A percentile compares a stretch with the other conserved stretches of the same genome.
phyloP scores from a whole-genome alignment of 2,113 vertebrate species.

The Rhizomys pruinosus region DNA sequence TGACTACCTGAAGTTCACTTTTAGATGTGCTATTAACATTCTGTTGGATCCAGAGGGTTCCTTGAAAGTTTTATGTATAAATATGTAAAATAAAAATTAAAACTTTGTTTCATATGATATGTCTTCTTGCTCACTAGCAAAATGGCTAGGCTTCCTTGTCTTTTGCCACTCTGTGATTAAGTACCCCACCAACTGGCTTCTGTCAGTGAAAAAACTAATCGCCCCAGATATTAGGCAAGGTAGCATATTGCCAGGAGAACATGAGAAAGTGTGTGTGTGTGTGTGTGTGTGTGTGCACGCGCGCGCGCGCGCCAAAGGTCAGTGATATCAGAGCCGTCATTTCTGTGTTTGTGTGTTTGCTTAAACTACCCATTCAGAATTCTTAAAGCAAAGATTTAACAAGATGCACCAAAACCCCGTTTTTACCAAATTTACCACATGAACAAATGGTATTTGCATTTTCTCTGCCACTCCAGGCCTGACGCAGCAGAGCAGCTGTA shows the following conservation, averaged over 20 bases:
- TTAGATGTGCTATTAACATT: conserved; percentile 97
- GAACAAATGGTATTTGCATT: background rate
- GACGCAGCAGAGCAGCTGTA: background rate
- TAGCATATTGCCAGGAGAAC: background rate
- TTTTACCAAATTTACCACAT: background rate
- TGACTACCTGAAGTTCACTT: conserved; percentile 95
- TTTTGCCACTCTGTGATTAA: background rate
- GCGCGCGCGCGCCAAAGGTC: too few species aligned
- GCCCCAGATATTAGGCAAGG: background rate
- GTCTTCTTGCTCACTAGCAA: conserved; percentile 81
- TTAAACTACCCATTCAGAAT: background rate
- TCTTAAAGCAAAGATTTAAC: background rate
- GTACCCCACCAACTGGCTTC: background rate
- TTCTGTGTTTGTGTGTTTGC: background rate
- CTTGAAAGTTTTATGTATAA: conserved; percentile 98
- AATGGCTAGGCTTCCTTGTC: rapidly evolving
- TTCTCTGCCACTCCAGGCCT: background rate
- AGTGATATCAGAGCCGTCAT: background rate
- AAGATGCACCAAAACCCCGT: background rate
- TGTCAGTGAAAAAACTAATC: background rate
- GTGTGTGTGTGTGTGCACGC: background rate
- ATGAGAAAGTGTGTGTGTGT: too few species aligned
- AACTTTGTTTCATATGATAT: conserved; percentile 97
- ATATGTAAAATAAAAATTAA: conserved; percentile 99
- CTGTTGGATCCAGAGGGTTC: conserved; percentile 93